Conservation (phyloP, 2,797 vertebrate genomes). For the Lophotriccus pileatus region DNA sequence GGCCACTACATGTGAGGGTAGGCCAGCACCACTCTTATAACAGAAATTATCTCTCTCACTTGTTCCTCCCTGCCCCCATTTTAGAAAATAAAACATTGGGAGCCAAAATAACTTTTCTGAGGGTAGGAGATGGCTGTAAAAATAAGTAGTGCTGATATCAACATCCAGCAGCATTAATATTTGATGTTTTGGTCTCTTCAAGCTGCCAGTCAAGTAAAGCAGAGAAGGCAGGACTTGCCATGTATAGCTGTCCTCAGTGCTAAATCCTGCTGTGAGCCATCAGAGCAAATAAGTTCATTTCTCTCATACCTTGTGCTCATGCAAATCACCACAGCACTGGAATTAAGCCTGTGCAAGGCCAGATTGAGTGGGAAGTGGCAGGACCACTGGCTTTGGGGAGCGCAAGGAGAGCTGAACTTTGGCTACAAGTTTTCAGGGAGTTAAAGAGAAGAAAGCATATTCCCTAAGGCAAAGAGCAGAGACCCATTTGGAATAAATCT, state of each 20-base stretch:
- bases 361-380: neutral
- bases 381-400: neutral
- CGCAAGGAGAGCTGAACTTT: neutral
- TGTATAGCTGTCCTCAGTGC: neutral
- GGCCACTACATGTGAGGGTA: neutral
- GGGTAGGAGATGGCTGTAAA: neutral
- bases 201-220: neutral
- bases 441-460: neutral
- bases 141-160: neutral
- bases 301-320: neutral
- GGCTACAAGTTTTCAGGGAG: neutral
- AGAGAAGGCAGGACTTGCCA: neutral
- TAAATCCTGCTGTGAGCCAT: neutral
- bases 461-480: neutral
- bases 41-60: neutral
- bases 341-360: neutral
- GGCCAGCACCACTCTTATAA: neutral
- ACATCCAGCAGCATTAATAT: neutral
- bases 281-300: neutral
- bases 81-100: neutral
- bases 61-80: neutral
- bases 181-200: neutral
- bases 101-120: neutral
- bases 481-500: conserved; percentile 38
- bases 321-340: neutral